Evolutionary conservation across 1,140 invertebrate species (phyloP).

Genomic region (Neodiprion fabricii): DNA sequence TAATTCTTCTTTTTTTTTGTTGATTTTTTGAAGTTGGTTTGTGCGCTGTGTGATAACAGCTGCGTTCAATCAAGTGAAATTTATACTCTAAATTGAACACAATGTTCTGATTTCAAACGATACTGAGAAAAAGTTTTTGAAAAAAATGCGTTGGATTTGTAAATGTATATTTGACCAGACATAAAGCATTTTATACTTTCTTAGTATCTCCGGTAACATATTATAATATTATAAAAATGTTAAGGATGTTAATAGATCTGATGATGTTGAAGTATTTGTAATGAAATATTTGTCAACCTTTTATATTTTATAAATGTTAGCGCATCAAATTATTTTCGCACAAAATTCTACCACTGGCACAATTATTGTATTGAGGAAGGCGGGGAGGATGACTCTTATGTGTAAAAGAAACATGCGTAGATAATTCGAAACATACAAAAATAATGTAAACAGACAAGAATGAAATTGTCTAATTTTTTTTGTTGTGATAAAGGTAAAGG

Average conservation of each 20-base stretch:
- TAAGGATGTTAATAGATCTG: slow-evolving; percentile 3
- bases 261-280: neutral
- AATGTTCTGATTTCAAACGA: neutral
- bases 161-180: neutral
- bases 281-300: too few species aligned
- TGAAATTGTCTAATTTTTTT: neutral
- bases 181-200: neutral
- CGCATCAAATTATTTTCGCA: too few species aligned
- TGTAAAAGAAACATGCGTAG: too few species aligned
- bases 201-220: neutral
- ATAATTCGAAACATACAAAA: neutral
- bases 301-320: too few species aligned
- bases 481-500: neutral
- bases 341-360: too few species aligned
- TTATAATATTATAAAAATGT: slow-evolving; percentile 5
- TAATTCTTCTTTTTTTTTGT: neutral
- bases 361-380: neutral
- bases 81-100: neutral
- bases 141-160: slow-evolving; percentile 2
- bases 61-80: neutral
- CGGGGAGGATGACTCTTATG: too few species aligned
- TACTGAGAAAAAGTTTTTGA: neutral
- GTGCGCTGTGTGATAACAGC: neutral
- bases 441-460: neutral
- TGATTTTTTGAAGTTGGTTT: neutral